A percentile compares a stretch with the other conserved stretches of the same genome.
phyloP scores from a whole-genome alignment of 2,888 invertebrate genomes.

The Pseudoips prasinana region DNA sequence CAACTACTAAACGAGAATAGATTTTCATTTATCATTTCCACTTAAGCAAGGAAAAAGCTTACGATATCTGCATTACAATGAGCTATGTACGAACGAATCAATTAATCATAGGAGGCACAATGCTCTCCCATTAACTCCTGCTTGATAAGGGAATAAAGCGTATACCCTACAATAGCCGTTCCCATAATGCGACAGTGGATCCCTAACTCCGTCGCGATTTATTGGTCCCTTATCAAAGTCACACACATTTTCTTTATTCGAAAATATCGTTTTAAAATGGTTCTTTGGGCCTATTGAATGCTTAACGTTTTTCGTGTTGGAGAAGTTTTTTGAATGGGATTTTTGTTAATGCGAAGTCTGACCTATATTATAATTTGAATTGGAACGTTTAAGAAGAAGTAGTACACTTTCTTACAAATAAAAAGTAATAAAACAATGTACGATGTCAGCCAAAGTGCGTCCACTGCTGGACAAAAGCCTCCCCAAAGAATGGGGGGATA shows the following conservation, averaged over 20 bases:
- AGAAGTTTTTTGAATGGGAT: conserved; percentile 10
- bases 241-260: conserved; percentile 54
- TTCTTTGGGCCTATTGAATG: conserved; percentile 23
- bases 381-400: no score
- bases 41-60: conserved; percentile 65
- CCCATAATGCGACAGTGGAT: conserved; percentile 66
- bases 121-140: conserved; percentile 78
- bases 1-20: conserved; percentile 42
- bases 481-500: no score
- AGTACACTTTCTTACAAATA: no score
- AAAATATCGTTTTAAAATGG: conserved; percentile 32
- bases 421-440: no score
- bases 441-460: no score
- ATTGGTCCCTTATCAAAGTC: conserved; percentile 67
- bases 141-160: conserved; percentile 79
- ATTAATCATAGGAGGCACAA: conserved; percentile 79
- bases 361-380: neutral
- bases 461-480: no score
- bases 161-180: conserved; percentile 66
- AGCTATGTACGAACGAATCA: conserved; percentile 66
- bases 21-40: conserved; percentile 60
- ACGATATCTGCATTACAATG: conserved; percentile 78
- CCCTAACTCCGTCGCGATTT: conserved; percentile 59
- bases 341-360: conserved; percentile 1
- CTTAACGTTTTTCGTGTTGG: conserved; percentile 17